Evolutionary conservation across 2,113 vertebrate genomes (phyloP), one percentile per base, ranked within the genome.

Genomic region (Monopterus albus): DNA sequence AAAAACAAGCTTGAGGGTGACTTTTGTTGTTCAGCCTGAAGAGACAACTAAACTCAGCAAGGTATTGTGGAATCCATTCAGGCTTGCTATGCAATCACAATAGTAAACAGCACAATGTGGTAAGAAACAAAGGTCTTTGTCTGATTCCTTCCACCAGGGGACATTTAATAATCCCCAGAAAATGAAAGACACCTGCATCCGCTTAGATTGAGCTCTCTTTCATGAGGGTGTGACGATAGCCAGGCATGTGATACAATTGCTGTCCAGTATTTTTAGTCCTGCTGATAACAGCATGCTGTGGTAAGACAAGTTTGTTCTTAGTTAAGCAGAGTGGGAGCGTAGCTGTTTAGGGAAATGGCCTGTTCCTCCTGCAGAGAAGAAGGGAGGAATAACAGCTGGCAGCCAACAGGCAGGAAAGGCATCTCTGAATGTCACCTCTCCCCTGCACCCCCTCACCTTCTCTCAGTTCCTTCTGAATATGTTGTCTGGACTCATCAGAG

Each of bases 211-310:
- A 46, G 57, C 63, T 13, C 36, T 39, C 38, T 43, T 59, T 75
- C 52, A 38, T 8, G 50, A 64, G 61, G 28, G 40, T 28, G 65
- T 45, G 65, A 78, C 12, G 25, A 73, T 46, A 49, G 76, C 31
- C 73, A 75, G 78, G 77, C 81, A 52, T 79, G 84, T 61, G 52
- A 64, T 46, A 2, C 56, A 83, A 80, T 68, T 62, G 42, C 63
- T 39, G 64, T 71, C 67, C 28, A 25, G 69, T 90, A 85, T 88
- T 88, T 89, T 89, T 86, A 83, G 87, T 52, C 62, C 78, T 42
- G 68, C 81, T 87, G 79, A 83, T 83, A 85, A 74, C 38, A 10
- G 53, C 65, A 43, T 72, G 85, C 67, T 60, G 79, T 69, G 68
- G 57, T 20, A 57, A 59, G 61, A 72, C 72, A 67, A 76, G 71